Evolutionary conservation across 2,797 vertebrate species (phyloP), one percentile per base, ranked within the genome.

Genomic region (Oreochromis grahami): DNA sequence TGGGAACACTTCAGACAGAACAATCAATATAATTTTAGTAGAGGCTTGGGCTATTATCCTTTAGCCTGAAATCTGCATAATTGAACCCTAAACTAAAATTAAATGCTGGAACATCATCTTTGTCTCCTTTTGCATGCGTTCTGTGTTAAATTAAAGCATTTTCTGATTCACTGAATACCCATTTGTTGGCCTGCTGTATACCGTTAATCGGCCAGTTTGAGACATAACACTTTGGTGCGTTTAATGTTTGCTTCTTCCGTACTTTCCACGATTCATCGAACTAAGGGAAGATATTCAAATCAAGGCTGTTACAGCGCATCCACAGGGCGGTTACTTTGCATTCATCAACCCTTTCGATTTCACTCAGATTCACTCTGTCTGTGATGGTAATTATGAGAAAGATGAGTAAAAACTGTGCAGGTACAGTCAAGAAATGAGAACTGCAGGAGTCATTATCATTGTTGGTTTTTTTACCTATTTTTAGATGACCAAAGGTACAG

Each of bases 1-100:
- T 74, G 24, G 78, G 86, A 70, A 87, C 38, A 15, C 87, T 76
- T 88, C 43, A 85, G 72, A 89, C 63, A 29, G 58, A 86, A 60
- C 80, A 76, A 80, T 79, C 84, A 41, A 56, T 86, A 76, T 58
- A 50, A 74, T 80, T 86, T 76, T 50, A 77, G 84, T 81, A 76
- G 74, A 43, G 32, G 14, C 82, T 56, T 19, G 21, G 41, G 12
- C 65, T 63, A 45, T 76, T 77, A 80, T 58, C 77, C 65, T 82
- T 51, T 26, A 76, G 50, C 38, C 51, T 45, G 50, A 8, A 38
- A 78, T 60, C 41, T 74, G 43, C 72, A 15, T 50, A 41, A 78
- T 12, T 77, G 17, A 74, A 53, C 45, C 43, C 48, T 55, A 24
- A 58, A 76, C 13, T 48, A 24, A 60, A 70, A 38, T 24, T 77